Conservation (phyloP, 2,113 vertebrate species). For the Pardalotus punctatus region DNA sequence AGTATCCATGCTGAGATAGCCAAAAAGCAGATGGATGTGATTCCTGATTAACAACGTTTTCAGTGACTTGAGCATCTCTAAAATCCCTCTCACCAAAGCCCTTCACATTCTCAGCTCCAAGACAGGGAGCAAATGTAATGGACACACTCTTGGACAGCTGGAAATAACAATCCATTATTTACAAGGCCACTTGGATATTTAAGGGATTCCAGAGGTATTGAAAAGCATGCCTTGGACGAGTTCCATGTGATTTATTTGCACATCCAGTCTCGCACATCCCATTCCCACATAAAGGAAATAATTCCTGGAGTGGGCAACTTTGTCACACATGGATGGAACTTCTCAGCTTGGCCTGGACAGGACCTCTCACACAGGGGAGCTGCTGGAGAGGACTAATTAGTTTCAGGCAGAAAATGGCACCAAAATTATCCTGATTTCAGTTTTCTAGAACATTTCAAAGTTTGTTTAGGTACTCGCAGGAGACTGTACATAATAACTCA, state of each 20-base stretch:
- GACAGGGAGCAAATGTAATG: not conserved
- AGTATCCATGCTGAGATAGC: not conserved
- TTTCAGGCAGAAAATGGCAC: not conserved
- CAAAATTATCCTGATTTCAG: not conserved
- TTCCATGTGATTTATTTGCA: not conserved
- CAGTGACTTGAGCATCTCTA: not conserved
- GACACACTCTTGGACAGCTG: not conserved
- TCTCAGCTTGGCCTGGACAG: not conserved
- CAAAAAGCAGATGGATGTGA: not conserved
- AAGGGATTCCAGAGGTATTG: not conserved
- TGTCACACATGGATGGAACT: not conserved
- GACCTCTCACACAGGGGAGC: not conserved
- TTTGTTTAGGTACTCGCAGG: not conserved
- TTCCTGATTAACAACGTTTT: not conserved
- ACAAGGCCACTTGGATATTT: not conserved
- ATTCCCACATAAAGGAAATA: not conserved
- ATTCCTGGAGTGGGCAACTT: not conserved
- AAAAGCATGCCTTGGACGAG: not conserved
- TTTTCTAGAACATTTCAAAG: not conserved
- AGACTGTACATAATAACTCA: not conserved
- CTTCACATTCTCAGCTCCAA: not conserved
- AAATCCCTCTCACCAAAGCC: not conserved
- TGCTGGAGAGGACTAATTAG: not conserved
- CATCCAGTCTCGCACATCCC: not conserved
- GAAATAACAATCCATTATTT: not conserved